Percentiles rank a stretch among this genome's conserved stretches.
phyloP scores from a whole-genome alignment of 2,113 vertebrate species.

The Rhynchomys soricoides region DNA sequence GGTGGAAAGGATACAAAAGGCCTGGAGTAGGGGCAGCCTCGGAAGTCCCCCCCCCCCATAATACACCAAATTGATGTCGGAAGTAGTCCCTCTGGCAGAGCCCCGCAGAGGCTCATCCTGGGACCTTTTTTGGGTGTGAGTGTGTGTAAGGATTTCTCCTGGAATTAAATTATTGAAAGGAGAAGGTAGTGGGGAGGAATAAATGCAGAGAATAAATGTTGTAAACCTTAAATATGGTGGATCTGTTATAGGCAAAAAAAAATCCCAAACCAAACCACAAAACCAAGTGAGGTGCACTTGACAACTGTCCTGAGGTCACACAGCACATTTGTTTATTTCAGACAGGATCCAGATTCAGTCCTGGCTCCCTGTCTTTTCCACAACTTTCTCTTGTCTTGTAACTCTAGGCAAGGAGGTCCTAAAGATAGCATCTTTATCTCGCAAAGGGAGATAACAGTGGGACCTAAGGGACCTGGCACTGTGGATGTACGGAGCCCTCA shows the following conservation, averaged over 20 bases:
- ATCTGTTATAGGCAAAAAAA: not conserved
- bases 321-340: not conserved
- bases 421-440: not conserved
- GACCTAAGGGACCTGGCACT: not conserved
- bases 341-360: not conserved
- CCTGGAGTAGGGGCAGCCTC: not conserved
- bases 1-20: not conserved
- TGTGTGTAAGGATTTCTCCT: not conserved
- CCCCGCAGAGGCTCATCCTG: not conserved
- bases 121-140: not conserved
- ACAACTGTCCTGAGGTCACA: not conserved
- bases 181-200: conserved; percentile 5
- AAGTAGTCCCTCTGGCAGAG: not conserved
- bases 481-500: not conserved
- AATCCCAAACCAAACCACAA: not conserved
- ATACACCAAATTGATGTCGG: not conserved
- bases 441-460: not conserved
- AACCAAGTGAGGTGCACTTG: not conserved
- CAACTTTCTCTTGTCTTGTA: conserved; percentile 11
- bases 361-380: not conserved
- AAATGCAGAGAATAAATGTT: not conserved
- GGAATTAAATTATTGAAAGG: conserved; percentile 50
- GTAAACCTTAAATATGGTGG: not conserved
- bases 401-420: not conserved
- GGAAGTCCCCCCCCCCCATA: not conserved